A percentile compares a stretch with the other conserved stretches of the same genome.
Evolutionary conservation across 2,888 invertebrate genomes (phyloP).

Genomic region (Seira sanloemensis): DNA sequence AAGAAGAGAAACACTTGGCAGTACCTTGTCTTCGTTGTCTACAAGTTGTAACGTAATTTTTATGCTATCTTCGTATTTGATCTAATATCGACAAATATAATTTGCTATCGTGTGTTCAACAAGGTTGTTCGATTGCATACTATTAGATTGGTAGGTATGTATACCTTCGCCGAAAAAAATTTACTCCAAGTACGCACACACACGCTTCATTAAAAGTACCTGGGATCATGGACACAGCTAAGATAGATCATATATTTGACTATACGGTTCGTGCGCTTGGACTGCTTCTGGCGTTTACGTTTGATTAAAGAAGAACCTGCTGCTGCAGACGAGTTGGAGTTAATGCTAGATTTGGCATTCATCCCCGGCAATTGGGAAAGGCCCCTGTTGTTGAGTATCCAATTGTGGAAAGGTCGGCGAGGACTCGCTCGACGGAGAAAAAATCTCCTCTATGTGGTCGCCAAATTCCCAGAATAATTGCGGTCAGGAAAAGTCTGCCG

Average conservation of each 20-base stretch:
- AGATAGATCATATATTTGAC: slow-evolving; percentile 57
- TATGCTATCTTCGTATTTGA: slow-evolving; percentile 3
- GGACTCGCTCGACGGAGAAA: slow-evolving; percentile 58
- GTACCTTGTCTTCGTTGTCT: slow-evolving; percentile 54
- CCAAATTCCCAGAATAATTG: slow-evolving; percentile 70
- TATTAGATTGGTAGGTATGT: neutral
- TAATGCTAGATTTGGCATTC: neutral
- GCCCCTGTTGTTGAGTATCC: slow-evolving; percentile 20
- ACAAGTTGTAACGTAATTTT: neutral
- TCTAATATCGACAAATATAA: neutral
- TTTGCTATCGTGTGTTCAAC: neutral
- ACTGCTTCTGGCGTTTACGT: slow-evolving; percentile 46
- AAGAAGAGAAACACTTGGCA: slow-evolving; percentile 44
- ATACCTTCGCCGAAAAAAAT: slow-evolving; percentile 29
- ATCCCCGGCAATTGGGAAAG: neutral
- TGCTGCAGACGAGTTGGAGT: neutral
- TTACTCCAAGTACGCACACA: too few species aligned
- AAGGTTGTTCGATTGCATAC: slow-evolving; percentile 1
- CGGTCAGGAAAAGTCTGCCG: slow-evolving; percentile 72
- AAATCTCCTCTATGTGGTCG: slow-evolving; percentile 69
- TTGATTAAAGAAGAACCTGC: slow-evolving; percentile 37
- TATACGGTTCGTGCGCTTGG: slow-evolving; percentile 55
- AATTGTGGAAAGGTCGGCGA: slow-evolving; percentile 50
- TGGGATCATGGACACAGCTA: slow-evolving; percentile 55
- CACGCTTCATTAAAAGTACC: slow-evolving; percentile 52